Percentiles rank a stretch among this genome's conserved stretches.
phyloP scores from a whole-genome alignment of 2,888 invertebrate genomes.

The Nomada ferruginata region DNA sequence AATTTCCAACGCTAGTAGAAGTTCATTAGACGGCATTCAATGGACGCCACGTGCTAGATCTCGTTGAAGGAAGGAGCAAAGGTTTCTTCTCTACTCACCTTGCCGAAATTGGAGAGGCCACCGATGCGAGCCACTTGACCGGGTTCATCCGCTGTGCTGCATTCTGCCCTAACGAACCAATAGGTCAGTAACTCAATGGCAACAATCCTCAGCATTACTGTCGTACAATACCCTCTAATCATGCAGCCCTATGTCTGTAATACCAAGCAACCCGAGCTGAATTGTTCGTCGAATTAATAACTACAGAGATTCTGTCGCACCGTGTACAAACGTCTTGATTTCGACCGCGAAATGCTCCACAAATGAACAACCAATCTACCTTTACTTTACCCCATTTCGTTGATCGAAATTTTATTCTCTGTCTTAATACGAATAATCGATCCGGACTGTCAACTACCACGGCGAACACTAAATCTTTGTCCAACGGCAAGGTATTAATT shows the following conservation, averaged over 20 bases:
- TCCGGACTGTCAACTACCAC: background rate
- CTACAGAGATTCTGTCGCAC: slow-evolving; percentile 19
- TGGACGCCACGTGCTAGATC: too few species aligned
- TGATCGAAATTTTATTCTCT: background rate
- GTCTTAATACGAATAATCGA: background rate
- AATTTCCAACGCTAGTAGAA: too few species aligned
- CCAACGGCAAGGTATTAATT: background rate
- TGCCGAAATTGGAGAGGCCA: slow-evolving; percentile 87
- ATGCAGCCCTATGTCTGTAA: slow-evolving; percentile 47
- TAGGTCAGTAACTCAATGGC: slow-evolving; percentile 82
- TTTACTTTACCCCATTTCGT: background rate
- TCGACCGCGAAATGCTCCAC: background rate
- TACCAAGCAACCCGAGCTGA: slow-evolving; percentile 45
- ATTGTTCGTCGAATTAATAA: slow-evolving; percentile 44
- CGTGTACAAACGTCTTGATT: slow-evolving; percentile 50
- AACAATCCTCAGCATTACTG: slow-evolving; percentile 75
- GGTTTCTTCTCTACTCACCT: slow-evolving; percentile 83
- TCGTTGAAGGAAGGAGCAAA: background rate
- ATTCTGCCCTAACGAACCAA: slow-evolving; percentile 87
- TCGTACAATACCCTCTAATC: slow-evolving; percentile 70
- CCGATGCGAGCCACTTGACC: slow-evolving; percentile 87
- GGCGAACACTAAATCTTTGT: slow-evolving; percentile 1
- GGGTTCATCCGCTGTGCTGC: slow-evolving; percentile 87
- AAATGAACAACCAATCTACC: background rate
- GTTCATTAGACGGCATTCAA: too few species aligned